Evolutionary conservation across 2,888 invertebrate species (phyloP).

Genomic region (Himalopsyche kuldschensis): DNA sequence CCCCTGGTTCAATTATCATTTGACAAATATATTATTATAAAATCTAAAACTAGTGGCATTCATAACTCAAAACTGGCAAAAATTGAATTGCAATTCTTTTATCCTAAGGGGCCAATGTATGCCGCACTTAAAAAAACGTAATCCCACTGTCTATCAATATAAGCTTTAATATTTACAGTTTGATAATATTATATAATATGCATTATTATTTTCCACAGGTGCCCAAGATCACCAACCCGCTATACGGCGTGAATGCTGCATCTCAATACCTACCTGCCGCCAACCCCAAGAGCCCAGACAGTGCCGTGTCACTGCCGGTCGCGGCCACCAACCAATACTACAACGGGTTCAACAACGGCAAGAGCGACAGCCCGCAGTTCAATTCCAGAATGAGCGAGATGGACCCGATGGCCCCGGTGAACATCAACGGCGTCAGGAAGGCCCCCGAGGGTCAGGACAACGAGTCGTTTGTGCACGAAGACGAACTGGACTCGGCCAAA

Average conservation of each 20-base stretch:
- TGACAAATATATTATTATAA: too few relatives aligned
- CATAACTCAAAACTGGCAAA: too few relatives aligned
- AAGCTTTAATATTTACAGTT: too few relatives aligned
- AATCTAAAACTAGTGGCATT: too few relatives aligned
- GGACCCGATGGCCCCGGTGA: background rate
- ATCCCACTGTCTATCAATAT: too few relatives aligned
- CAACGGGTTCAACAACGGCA: constrained; percentile 23
- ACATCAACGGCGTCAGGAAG: constrained; percentile 59
- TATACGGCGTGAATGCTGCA: constrained; percentile 57
- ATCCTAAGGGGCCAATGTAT: too few relatives aligned
- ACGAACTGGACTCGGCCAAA: constrained; percentile 63
- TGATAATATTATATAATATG: constrained; percentile 21
- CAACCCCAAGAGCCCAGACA: background rate
- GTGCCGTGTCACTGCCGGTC: background rate
- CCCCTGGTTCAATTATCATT: too few relatives aligned
- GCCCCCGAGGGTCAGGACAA: constrained; percentile 84
- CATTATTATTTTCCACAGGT: constrained; percentile 42
- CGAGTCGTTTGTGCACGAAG: constrained; percentile 66
- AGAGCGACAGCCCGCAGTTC: constrained; percentile 10
- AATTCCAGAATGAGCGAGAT: background rate
- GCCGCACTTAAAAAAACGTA: too few relatives aligned
- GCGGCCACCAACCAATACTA: background rate
- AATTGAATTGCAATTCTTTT: too few relatives aligned
- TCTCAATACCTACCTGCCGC: constrained; percentile 53
- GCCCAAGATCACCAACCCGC: constrained; percentile 52